These are phyloP conservation scores for Yponomeuta cagnagella DNA, from an alignment of 2,888 invertebrate species.

Conservation along the genomic window DNA sequence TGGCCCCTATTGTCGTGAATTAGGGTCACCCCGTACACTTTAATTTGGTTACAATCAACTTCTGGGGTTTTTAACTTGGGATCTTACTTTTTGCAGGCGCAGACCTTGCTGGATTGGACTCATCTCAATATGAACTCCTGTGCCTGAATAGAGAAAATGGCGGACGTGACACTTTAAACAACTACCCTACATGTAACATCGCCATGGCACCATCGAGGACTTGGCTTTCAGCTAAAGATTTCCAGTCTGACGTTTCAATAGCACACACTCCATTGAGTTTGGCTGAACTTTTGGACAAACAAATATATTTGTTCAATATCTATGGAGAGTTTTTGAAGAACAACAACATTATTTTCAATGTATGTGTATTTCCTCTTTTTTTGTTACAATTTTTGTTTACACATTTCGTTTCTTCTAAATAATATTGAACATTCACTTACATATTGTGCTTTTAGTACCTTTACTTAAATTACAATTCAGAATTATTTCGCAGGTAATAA, in stretches of 20 bases:
- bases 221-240: constrained; percentile 65
- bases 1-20: too few species aligned
- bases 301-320: constrained; percentile 78
- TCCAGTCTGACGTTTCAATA: constrained; percentile 76
- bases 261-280: constrained; percentile 78
- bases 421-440: neutral
- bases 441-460: neutral
- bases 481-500: too few species aligned
- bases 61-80: neutral
- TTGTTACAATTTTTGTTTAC: neutral
- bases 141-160: constrained; percentile 74
- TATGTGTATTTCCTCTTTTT: constrained; percentile 31
- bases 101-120: constrained; percentile 71
- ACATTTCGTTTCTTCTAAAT: constrained; percentile 5
- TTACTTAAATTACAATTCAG: neutral
- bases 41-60: too few species aligned
- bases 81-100: constrained; percentile 58
- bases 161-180: constrained; percentile 66
- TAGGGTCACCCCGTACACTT: too few species aligned
- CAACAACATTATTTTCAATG: constrained; percentile 65
- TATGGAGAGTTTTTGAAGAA: constrained; percentile 77
- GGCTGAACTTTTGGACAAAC: constrained; percentile 70
- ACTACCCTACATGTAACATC: constrained; percentile 77
- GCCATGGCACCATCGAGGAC: constrained; percentile 77
- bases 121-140: constrained; percentile 76